These are phyloP conservation scores for Creontiades dilutus DNA, from an alignment of 2,888 invertebrate species.

Conservation along the genomic window DNA sequence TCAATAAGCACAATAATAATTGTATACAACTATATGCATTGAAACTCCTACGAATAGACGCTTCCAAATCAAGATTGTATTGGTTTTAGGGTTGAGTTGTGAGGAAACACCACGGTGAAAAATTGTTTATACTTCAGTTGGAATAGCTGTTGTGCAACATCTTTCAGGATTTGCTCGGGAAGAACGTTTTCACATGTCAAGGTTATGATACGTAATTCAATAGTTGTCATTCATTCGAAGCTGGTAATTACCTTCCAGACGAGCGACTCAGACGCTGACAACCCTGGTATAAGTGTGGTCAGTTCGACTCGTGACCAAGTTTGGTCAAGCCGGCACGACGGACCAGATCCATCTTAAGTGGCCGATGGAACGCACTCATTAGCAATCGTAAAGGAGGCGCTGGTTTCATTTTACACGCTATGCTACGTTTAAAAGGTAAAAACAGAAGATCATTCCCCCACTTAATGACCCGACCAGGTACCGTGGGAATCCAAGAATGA, in stretches of 20 bases:
- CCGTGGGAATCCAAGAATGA: not conserved
- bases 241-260: not conserved
- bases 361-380: not conserved
- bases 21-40: no score
- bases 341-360: not conserved
- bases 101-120: no score
- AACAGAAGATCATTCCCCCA: not conserved
- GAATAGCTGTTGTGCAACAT: no score
- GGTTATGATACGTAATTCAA: no score
- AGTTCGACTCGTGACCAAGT: not conserved
- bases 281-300: not conserved
- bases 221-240: no score
- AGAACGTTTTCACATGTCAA: no score
- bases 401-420: not conserved
- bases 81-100: no score
- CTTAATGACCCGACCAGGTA: not conserved
- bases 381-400: not conserved
- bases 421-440: not conserved
- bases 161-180: no score
- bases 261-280: not conserved
- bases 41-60: no score
- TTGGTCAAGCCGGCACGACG: constrained; percentile 8
- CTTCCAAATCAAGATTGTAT: no score
- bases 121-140: no score
- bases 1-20: no score